Conservation (phyloP, 2,888 invertebrate genomes). For the Magallana nippona region DNA sequence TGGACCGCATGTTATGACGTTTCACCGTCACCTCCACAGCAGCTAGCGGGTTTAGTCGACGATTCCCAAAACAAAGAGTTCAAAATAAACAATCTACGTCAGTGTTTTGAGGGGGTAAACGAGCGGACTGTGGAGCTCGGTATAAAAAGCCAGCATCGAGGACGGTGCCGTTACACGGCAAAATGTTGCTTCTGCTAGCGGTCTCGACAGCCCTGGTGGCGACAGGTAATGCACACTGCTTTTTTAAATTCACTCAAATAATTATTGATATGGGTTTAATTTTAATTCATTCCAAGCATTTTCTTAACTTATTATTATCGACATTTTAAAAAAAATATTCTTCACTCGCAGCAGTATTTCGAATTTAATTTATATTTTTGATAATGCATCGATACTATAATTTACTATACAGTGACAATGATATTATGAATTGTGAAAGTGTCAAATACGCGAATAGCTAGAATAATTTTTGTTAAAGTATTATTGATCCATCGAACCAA, state of each 20-base stretch:
- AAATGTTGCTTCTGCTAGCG: slow-evolving; percentile 13
- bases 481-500: background rate
- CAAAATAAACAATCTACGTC: background rate
- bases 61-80: slow-evolving; percentile 20
- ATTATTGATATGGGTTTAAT: background rate
- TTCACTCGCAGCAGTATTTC: too few relatives aligned
- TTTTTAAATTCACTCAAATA: background rate
- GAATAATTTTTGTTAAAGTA: background rate
- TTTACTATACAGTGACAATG: too few relatives aligned
- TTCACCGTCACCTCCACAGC: background rate
- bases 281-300: too few relatives aligned
- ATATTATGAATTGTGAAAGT: too few relatives aligned
- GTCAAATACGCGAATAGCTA: too few relatives aligned
- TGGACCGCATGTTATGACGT: slow-evolving; percentile 11
- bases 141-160: background rate
- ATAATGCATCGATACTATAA: too few relatives aligned
- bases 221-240: background rate
- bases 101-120: background rate
- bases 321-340: too few relatives aligned
- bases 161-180: background rate
- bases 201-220: background rate
- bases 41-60: background rate
- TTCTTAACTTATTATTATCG: too few relatives aligned
- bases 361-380: too few relatives aligned
- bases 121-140: background rate